Conservation (phyloP, 2,888 invertebrate species). For the Pachliopta kotzebuea region DNA sequence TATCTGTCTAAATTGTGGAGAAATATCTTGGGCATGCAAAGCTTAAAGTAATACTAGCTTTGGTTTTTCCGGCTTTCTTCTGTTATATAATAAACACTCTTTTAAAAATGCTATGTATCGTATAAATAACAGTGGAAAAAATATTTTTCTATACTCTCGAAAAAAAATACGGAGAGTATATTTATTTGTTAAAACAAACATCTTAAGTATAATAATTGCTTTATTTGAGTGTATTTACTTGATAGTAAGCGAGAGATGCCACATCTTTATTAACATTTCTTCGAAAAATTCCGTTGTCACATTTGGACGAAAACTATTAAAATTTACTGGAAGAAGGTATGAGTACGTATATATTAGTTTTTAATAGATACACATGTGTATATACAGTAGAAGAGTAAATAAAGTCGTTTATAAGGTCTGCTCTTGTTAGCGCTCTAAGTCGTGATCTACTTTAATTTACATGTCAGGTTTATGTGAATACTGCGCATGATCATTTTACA, state of each 20-base stretch:
- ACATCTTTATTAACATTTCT: too few relatives aligned
- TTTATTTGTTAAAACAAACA: too few relatives aligned
- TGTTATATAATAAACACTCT: not conserved
- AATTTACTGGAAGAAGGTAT: not conserved
- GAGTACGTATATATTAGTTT: constrained; percentile 6
- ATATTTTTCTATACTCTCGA: too few relatives aligned
- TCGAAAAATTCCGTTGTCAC: too few relatives aligned
- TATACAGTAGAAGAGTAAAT: constrained; percentile 28
- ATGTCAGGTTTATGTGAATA: constrained; percentile 38
- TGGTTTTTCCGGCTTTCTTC: constrained; percentile 15
- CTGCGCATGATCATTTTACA: constrained; percentile 24
- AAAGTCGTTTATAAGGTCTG: constrained; percentile 29
- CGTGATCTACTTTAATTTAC: constrained; percentile 67
- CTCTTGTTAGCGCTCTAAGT: constrained; percentile 54
- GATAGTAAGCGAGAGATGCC: too few relatives aligned
- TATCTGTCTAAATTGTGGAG: constrained; percentile 26
- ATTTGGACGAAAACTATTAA: not conserved
- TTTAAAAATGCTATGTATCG: too few relatives aligned
- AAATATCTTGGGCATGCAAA: constrained; percentile 27
- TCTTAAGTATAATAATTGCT: too few relatives aligned
- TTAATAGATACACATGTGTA: constrained; percentile 4
- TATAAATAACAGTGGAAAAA: too few relatives aligned
- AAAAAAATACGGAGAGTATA: too few relatives aligned
- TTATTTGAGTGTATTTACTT: too few relatives aligned
- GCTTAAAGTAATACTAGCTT: constrained; percentile 20